A percentile compares a stretch with the other conserved stretches of the same genome.
These are phyloP conservation scores for Recurvirostra avosetta DNA, from an alignment of 2,113 vertebrate species.

Conservation along the genomic window DNA sequence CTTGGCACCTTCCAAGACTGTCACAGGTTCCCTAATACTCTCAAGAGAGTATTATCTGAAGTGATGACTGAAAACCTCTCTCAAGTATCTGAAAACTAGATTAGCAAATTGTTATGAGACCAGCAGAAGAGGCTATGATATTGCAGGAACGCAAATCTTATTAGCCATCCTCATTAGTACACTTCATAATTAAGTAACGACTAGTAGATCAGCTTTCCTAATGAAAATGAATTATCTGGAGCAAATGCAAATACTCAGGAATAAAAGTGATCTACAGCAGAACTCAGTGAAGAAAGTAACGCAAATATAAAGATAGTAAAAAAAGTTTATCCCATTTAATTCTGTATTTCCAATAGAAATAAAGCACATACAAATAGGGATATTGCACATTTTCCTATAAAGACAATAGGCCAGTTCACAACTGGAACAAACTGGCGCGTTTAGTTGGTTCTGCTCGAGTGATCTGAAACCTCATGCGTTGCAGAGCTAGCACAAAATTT, in stretches of 20 bases:
- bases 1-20: background rate
- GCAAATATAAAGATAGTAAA: background rate
- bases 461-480: background rate
- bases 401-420: background rate
- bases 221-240: conserved; percentile 2
- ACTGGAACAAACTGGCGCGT: background rate
- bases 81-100: background rate
- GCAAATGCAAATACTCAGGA: background rate
- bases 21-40: background rate
- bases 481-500: background rate
- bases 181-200: background rate
- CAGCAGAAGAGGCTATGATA: background rate
- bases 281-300: background rate
- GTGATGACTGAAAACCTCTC: background rate
- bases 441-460: background rate
- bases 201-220: background rate
- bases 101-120: background rate
- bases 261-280: background rate
- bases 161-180: background rate
- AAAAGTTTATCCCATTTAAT: background rate
- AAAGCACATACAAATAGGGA: background rate
- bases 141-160: background rate
- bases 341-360: background rate
- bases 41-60: background rate
- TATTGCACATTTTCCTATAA: background rate